A percentile compares a stretch with the other conserved stretches of the same genome.
Evolutionary conservation across 2,888 invertebrate genomes (phyloP).

Genomic region (Itoplectis maculator): DNA sequence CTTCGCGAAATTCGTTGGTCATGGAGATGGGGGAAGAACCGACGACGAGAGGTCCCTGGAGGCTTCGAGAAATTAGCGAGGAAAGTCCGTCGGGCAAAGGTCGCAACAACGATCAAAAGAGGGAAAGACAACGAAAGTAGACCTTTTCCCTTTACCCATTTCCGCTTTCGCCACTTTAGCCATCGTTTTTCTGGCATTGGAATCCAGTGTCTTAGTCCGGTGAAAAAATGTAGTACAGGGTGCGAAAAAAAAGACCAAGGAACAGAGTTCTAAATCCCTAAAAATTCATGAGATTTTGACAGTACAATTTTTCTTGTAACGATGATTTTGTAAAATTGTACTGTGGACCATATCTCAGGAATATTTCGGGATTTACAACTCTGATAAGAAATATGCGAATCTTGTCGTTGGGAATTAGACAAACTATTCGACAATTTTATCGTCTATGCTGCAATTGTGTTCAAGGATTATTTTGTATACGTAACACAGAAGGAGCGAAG

Average conservation of each 20-base stretch:
- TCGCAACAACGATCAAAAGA: constrained; percentile 72
- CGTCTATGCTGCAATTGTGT: not conserved
- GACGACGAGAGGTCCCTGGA: constrained; percentile 59
- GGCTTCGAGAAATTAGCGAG: constrained; percentile 78
- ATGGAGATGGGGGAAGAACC: constrained; percentile 25
- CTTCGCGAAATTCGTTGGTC: constrained; percentile 51
- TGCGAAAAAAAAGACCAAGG: not conserved
- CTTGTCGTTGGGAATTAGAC: not conserved
- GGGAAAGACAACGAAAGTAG: constrained; percentile 74
- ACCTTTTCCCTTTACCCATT: constrained; percentile 67
- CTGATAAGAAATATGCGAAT: not conserved
- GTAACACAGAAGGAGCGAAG: not conserved
- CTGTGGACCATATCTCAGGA: no score
- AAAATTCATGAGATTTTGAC: not conserved
- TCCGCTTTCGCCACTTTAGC: constrained; percentile 31
- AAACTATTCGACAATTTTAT: not conserved
- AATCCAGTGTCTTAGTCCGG: not conserved
- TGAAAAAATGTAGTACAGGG: constrained; percentile 11
- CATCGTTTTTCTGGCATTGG: constrained; percentile 24
- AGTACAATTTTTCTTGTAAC: not conserved
- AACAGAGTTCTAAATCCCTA: not conserved
- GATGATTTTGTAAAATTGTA: no score
- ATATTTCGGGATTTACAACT: no score
- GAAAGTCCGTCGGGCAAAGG: constrained; percentile 72
- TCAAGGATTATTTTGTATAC: not conserved